Evolutionary conservation across 2,113 vertebrate genomes (phyloP).

Genomic region (Dicrurus megarhynchus): DNA sequence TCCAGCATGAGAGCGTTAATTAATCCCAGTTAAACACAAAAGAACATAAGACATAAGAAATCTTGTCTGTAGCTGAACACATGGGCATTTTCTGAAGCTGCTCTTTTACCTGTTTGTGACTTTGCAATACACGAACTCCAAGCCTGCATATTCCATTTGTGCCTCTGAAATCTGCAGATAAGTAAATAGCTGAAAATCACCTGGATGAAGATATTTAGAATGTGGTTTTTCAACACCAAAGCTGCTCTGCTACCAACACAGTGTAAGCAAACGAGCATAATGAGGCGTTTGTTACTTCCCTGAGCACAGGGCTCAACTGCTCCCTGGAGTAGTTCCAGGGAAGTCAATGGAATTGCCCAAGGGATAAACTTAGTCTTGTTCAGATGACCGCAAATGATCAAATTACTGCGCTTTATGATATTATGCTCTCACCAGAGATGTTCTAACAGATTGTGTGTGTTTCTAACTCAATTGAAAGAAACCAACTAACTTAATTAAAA

Average conservation of each 20-base stretch:
- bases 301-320: neutral
- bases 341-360: neutral
- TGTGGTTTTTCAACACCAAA: neutral
- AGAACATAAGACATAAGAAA: neutral
- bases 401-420: constrained; percentile 20
- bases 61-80: neutral
- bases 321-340: neutral
- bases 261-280: neutral
- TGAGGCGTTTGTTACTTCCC: neutral
- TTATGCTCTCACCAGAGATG: neutral
- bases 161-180: neutral
- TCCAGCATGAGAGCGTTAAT: neutral
- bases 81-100: neutral
- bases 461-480: constrained; percentile 7
- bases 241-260: neutral
- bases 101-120: neutral
- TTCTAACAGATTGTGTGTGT: neutral
- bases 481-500: constrained; percentile 6
- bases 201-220: neutral
- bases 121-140: neutral
- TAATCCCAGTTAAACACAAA: neutral
- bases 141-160: neutral
- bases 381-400: neutral
- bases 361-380: neutral
- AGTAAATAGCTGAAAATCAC: neutral